phyloP scores from a whole-genome alignment of 2,888 invertebrate genomes.

The Yponomeuta malinellus region DNA sequence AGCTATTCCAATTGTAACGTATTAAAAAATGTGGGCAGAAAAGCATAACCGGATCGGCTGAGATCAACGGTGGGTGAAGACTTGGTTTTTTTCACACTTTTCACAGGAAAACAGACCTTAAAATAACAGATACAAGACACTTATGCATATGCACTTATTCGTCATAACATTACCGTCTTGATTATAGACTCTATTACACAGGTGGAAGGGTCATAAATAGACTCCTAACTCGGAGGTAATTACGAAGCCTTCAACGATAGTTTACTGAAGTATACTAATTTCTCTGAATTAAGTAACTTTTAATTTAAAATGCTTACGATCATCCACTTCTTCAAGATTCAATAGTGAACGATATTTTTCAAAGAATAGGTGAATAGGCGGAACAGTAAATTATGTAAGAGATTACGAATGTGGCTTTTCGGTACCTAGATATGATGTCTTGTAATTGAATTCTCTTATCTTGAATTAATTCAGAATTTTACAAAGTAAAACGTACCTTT shows the following conservation, averaged over 20 bases:
- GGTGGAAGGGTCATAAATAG: not conserved
- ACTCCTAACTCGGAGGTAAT: not conserved
- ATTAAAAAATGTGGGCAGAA: constrained; percentile 34
- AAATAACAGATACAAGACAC: not conserved
- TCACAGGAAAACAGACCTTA: constrained; percentile 5
- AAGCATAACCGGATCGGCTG: constrained; percentile 40
- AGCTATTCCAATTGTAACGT: constrained; percentile 21
- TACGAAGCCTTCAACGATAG: not conserved
- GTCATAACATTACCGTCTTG: not conserved
- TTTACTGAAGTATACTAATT: not conserved
- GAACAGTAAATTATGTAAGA: too few species aligned
- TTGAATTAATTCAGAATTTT: too few species aligned
- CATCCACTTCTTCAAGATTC: too few species aligned
- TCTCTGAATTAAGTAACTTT: not conserved
- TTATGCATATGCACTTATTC: not conserved
- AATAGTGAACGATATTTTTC: too few species aligned
- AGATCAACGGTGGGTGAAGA: constrained; percentile 11
- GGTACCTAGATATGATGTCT: too few species aligned
- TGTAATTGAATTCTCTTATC: too few species aligned
- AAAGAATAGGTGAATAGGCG: too few species aligned
- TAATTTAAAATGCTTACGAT: not conserved
- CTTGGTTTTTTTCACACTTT: not conserved
- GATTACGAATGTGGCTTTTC: too few species aligned
- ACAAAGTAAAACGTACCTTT: too few species aligned
- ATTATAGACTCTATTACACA: not conserved